Conservation (phyloP, 2,113 vertebrate genomes). For the Mobula birostris region DNA sequence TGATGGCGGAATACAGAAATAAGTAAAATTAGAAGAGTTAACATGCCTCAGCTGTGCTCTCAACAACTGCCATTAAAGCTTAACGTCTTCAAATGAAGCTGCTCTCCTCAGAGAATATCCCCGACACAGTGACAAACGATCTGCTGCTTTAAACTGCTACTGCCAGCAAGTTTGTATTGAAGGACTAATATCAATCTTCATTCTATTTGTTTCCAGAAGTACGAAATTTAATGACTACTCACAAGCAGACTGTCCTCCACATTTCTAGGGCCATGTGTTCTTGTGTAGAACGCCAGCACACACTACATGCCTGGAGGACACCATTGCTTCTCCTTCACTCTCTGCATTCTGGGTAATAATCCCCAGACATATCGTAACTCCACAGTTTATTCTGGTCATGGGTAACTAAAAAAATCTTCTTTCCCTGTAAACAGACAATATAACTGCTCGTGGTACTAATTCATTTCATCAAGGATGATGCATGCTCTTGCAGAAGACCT, state of each 20-base stretch:
- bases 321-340: not conserved
- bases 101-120: not conserved
- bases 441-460: not conserved
- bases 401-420: not conserved
- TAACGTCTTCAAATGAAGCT: not conserved
- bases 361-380: not conserved
- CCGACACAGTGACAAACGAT: not conserved
- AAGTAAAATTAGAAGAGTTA: not conserved
- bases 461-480: not conserved
- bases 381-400: not conserved
- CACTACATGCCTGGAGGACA: not conserved
- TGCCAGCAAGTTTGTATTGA: not conserved
- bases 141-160: not conserved
- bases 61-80: not conserved
- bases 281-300: not conserved
- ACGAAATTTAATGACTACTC: not conserved
- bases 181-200: not conserved
- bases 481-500: not conserved
- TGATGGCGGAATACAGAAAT: not conserved
- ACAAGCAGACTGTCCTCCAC: not conserved
- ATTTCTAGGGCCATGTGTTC: not conserved
- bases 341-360: slow-evolving; percentile 13
- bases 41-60: not conserved
- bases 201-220: not conserved
- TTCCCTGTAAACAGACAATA: not conserved